Conservation (phyloP, 2,888 invertebrate species). For the Athalia circularis region DNA sequence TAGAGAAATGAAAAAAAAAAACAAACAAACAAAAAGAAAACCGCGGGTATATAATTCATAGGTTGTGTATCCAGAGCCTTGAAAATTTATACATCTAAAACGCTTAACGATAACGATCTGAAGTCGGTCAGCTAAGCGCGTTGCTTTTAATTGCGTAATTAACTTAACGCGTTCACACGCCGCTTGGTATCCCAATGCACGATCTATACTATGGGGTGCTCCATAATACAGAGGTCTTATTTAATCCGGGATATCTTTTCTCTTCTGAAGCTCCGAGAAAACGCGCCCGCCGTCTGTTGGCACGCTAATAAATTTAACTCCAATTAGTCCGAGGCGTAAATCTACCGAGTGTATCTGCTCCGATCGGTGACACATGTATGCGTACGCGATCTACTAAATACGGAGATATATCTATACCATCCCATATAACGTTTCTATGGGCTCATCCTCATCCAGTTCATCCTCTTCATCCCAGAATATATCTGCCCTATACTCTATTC, state of each 20-base stretch:
- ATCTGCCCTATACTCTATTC: neutral
- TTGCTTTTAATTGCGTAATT: slow-evolving; percentile 36
- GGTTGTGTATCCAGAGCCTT: neutral
- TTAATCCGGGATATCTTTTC: neutral
- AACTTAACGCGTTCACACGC: slow-evolving; percentile 2
- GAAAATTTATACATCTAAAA: slow-evolving; percentile 6
- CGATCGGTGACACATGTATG: slow-evolving; percentile 30
- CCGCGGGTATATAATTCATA: no score
- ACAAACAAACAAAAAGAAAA: no score
- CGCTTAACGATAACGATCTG: slow-evolving; percentile 17
- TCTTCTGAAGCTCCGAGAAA: neutral
- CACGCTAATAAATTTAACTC: slow-evolving; percentile 39
- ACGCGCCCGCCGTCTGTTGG: neutral
- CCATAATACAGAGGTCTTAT: neutral
- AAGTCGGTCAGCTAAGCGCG: slow-evolving; percentile 12
- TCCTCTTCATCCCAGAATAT: neutral
- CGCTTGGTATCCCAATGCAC: neutral
- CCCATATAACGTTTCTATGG: slow-evolving; percentile 21
- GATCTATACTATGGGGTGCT: neutral
- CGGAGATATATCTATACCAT: slow-evolving; percentile 10
- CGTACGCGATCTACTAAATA: slow-evolving; percentile 8
- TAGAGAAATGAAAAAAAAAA: no score
- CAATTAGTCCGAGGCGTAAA: slow-evolving; percentile 44
- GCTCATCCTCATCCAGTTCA: neutral
- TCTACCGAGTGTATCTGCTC: slow-evolving; percentile 23